Percentiles rank a stretch among this genome's conserved stretches.
Evolutionary conservation across 2,888 invertebrate genomes (phyloP).

Genomic region (Euproctis similis): DNA sequence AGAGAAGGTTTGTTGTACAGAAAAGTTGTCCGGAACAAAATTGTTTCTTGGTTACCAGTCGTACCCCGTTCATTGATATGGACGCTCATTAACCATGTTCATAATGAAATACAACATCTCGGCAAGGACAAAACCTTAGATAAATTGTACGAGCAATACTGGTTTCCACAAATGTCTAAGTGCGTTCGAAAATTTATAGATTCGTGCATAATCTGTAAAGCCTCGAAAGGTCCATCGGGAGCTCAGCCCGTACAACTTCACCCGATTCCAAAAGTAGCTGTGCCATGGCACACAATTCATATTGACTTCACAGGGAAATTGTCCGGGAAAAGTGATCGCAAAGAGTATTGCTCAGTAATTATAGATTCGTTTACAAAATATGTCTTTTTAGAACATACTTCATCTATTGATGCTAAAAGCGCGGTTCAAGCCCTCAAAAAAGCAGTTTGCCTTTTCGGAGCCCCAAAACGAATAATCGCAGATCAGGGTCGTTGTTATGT

Average conservation of each 20-base stretch:
- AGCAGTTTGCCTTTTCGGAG: not conserved
- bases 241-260: constrained; percentile 4
- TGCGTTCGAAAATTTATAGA: too few species aligned
- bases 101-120: not conserved
- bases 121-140: too few species aligned
- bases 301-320: constrained; percentile 24
- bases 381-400: not conserved
- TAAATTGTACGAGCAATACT: not conserved
- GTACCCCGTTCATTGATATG: constrained; percentile 19
- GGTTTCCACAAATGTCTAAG: too few species aligned
- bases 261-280: too few species aligned
- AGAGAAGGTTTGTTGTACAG: constrained; percentile 18
- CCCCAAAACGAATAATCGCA: not conserved
- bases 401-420: not conserved
- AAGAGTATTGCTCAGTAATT: not conserved
- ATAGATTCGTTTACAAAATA: not conserved
- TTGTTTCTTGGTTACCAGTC: constrained; percentile 17
- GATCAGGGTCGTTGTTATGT: too few species aligned
- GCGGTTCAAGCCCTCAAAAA: not conserved
- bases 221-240: not conserved
- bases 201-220: not conserved
- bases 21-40: constrained; percentile 16
- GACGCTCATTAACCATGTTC: constrained; percentile 12
- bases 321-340: constrained; percentile 1
- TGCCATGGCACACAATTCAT: constrained; percentile 25